Evolutionary conservation across 2,113 vertebrate species (phyloP), one percentile per base, ranked within the genome.

Genomic region (Motacilla alba): DNA sequence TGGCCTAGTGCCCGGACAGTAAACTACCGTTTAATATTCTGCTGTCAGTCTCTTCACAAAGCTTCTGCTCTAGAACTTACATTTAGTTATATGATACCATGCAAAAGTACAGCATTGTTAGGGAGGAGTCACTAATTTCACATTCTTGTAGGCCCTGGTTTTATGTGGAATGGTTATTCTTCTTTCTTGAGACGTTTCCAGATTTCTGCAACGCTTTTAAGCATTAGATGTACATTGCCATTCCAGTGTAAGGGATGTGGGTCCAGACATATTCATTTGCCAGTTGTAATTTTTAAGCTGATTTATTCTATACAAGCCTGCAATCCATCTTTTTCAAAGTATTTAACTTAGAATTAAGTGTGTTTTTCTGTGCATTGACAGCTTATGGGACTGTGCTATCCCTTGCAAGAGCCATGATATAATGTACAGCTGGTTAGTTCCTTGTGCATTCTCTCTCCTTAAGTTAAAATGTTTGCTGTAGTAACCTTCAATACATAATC

Each of bases 1-100:
- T 97, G 95, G 95, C 95, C 33, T 47, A 18, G 11, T 63, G 94
- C 94, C 96, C 68, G 28, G 94, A 35, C 37, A 72, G 83, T 87
- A 83, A 89, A 94, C 86, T 89, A 63, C 77, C 81, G 89, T 78
- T 92, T 82, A 84, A 91, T 96, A 89, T 82, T 93, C 89, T 81
- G 46, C 60, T 89, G 2, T 67, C 68, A 55, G 80, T 41, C 77
- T 76, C 52, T 37, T 90, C 43, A 58, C 70, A 94, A 77, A 85
- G 85, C 85, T 85, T 79, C 58, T 93, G 53, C 21, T 80, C 72
- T 84, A 44, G 49, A 83, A 39, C 28, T 41, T 84, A 6, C 4
- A 37, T 87, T 80, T 49, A 35, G 68, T 59, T 75, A 55, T 28
- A 41, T 55, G 68, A 86, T 30, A 52, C 68, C 7, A 1, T 41